phyloP scores from a whole-genome alignment of 2,113 vertebrate species.

The Microtus richardsoni region DNA sequence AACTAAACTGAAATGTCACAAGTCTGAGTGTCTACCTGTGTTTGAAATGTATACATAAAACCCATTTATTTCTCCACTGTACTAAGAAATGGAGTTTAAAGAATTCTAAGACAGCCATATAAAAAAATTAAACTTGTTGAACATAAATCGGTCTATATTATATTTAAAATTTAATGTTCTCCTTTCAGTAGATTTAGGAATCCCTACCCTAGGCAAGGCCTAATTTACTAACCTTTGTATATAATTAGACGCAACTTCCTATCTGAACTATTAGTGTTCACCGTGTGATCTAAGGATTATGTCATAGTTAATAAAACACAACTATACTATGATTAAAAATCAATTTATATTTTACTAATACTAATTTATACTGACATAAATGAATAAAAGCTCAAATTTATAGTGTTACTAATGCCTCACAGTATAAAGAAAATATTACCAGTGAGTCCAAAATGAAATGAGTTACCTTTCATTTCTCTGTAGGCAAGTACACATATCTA shows the following conservation, averaged over 20 bases:
- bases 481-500: background rate
- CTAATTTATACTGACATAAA: background rate
- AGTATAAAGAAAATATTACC: background rate
- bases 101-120: background rate
- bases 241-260: background rate
- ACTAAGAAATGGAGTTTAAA: background rate
- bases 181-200: slow-evolving; percentile 9
- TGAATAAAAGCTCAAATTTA: background rate
- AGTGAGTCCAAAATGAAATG: background rate
- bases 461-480: background rate
- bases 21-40: background rate
- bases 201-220: background rate
- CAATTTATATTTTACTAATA: background rate
- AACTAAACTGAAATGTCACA: background rate
- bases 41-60: background rate
- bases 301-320: background rate
- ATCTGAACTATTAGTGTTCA: background rate
- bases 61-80: background rate
- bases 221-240: slow-evolving; percentile 3
- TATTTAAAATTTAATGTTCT: slow-evolving; percentile 8
- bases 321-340: background rate
- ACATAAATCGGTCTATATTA: background rate
- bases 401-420: background rate
- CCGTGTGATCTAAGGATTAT: slow-evolving; percentile 13
- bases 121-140: background rate